These are phyloP conservation scores for Eumaeus atala DNA, from an alignment of 1,140 invertebrate species.

Conservation along the genomic window DNA sequence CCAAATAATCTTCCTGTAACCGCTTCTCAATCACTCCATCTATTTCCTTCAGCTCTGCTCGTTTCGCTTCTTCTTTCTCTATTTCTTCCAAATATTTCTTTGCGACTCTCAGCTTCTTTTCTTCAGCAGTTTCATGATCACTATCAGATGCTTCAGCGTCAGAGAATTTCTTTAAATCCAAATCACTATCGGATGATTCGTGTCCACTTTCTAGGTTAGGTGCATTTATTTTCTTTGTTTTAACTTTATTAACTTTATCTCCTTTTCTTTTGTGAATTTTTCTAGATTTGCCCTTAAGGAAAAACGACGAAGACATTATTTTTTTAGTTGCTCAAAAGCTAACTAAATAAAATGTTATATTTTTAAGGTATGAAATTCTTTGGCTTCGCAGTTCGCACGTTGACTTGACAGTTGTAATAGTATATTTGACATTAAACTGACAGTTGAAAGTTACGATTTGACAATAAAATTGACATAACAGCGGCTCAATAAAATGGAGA, in stretches of 20 bases:
- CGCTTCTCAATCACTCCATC: conserved; percentile 81
- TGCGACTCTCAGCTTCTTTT: conserved; percentile 90
- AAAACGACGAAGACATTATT: conserved; percentile 76
- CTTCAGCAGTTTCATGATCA: conserved; percentile 88
- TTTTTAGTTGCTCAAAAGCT: neutral
- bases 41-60: conserved; percentile 79
- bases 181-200: conserved; percentile 66
- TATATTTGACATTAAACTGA: conserved; percentile 6
- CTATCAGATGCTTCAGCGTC: conserved; percentile 78
- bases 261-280: conserved; percentile 74
- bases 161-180: conserved; percentile 69
- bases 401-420: conserved; percentile 21
- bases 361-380: neutral
- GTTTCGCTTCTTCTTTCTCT: conserved; percentile 84
- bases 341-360: neutral
- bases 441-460: neutral
- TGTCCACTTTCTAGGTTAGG: conserved; percentile 75
- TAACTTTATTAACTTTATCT: conserved; percentile 50
- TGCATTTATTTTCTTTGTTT: conserved; percentile 48
- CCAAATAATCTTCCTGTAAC: conserved; percentile 88
- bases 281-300: conserved; percentile 76
- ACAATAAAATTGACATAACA: too few species aligned
- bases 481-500: too few species aligned
- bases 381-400: too few species aligned
- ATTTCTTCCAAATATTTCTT: conserved; percentile 93